Evolutionary conservation across 37 sponge, comb jelly and placozoan genomes (phyloP).

Genomic region (Beroe ovata): DNA sequence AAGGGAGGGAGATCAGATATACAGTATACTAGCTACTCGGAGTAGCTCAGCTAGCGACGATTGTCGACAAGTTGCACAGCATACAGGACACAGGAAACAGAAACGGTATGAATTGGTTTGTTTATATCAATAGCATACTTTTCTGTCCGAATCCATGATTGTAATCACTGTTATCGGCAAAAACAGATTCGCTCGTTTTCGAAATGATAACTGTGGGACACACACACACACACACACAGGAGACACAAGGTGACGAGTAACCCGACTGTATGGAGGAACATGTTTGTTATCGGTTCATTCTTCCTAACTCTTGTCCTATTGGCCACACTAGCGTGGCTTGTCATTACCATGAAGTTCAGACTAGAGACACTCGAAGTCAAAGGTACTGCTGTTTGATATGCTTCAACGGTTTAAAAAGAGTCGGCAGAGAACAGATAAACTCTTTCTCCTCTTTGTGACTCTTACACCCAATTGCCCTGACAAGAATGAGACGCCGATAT

Average conservation of each 20-base stretch:
- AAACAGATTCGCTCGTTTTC: no score
- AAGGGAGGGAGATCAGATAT: conserved; percentile 53
- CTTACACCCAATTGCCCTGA: no score
- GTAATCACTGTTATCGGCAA: no score
- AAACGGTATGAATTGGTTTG: no score
- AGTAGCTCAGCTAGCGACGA: conserved; percentile 22
- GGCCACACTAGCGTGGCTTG: conserved; percentile 56
- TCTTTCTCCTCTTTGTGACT: no score
- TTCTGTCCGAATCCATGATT: no score
- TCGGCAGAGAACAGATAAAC: no score
- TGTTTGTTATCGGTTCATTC: conserved; percentile 1
- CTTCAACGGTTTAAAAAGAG: no score
- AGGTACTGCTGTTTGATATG: no score
- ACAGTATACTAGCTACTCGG: conserved; percentile 54
- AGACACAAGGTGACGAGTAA: not conserved
- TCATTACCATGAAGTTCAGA: conserved; percentile 57
- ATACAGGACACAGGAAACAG: conserved; percentile 21
- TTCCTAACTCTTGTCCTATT: conserved; percentile 15
- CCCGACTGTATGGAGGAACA: conserved; percentile 20
- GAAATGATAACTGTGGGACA: no score
- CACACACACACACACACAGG: not conserved
- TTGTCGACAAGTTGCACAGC: not conserved
- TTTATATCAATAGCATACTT: no score
- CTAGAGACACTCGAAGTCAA: conserved; percentile 59
- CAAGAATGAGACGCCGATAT: no score